Base-by-base conservation (phyloP, 2,888 invertebrate species). In the Leptothorax acervorum region DNA sequence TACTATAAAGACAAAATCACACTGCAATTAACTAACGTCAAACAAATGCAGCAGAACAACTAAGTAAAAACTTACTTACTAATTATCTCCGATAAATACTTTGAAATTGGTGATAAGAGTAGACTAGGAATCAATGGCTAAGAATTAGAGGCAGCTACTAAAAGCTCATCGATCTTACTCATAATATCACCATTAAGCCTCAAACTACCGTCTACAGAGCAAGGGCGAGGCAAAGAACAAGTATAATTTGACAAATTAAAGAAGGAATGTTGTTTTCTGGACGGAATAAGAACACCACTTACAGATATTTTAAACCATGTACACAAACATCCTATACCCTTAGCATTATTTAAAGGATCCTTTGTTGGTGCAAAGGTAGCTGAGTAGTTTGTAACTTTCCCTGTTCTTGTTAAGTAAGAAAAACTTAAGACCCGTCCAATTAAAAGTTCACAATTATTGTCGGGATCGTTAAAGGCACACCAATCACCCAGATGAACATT, bases 281-380 rank as follows among this genome's bases (percentile, higher is more conserved):
- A 55, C 23, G n/a, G 55, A 55, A 55, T 55, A 55, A 55, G 55
- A 55, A 55, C 3, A 55, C 55, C 18, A n/a, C n/a, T 23, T 55
- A 55, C 55, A 55, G n/a, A 23, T 55, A 55, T 55, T 55, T 55
- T 9, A 55, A 55, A 55, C 55, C 55, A 55, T 55, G 55, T 55
- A 55, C 55, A 55, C 55, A 55, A 55, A 6, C 55, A 55, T 55
- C 55, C 55, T 55, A 55, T 55, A 55, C 55, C 23, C 23, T 6
- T 55, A 6, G 55, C 55, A 55, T 55, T 55, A 55, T 55, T 55
- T 55, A 55, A n/a, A 55, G 55, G n/a, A 55, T 3, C 23, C 9
- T n/a, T 55, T 55, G 55, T 55, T 23, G 55, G 4, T 48, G 48
- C 48, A 48, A 48, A 48, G 48, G 48, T 48, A 48, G 15, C 48